phyloP scores from a whole-genome alignment of 2,797 vertebrate species.

The Loris lydekkerianus region DNA sequence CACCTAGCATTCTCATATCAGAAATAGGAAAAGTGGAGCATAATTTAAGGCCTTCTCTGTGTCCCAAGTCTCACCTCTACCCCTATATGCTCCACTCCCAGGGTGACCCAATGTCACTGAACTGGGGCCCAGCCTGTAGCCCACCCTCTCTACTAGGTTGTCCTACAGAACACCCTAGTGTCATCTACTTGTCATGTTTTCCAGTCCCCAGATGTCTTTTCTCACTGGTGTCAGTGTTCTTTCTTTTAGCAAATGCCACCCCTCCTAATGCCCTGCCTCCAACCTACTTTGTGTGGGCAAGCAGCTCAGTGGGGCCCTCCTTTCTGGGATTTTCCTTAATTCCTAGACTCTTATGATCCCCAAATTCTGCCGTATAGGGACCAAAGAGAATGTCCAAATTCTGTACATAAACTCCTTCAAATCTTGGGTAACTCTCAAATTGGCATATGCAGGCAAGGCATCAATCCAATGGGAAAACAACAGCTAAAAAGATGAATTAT shows the following conservation, averaged over 20 bases:
- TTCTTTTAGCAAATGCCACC: not conserved
- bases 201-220: not conserved
- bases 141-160: not conserved
- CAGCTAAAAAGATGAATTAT: not conserved
- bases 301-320: too few species aligned
- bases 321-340: too few species aligned
- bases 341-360: too few species aligned
- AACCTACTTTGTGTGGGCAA: not conserved
- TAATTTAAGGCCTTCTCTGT: not conserved
- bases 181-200: not conserved
- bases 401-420: not conserved
- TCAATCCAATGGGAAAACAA: not conserved
- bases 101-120: accelerated
- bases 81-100: not conserved
- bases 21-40: not conserved
- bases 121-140: not conserved
- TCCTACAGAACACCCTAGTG: too few species aligned
- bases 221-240: not conserved
- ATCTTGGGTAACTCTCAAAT: not conserved
- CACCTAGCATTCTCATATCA: not conserved
- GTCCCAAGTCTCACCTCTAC: not conserved
- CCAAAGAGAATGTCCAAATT: not conserved
- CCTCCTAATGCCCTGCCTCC: too few species aligned
- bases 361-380: not conserved
- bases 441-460: not conserved